Base-by-base conservation (phyloP, 2,888 invertebrate genomes). In the Drosophila monieri region DNA sequence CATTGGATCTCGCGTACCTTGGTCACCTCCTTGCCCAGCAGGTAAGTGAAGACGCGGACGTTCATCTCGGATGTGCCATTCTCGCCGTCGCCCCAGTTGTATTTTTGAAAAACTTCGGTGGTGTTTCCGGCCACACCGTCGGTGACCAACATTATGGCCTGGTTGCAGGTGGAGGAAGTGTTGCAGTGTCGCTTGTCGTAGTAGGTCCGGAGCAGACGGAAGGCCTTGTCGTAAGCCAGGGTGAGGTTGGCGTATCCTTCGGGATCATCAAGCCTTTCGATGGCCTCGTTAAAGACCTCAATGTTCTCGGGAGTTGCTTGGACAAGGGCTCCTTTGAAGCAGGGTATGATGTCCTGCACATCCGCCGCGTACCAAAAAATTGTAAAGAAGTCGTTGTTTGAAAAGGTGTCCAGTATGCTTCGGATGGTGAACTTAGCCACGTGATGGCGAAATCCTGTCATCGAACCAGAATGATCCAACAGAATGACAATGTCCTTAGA, bases 381-480 rank as follows among this genome's bases (percentile, higher is more conserved):
- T 85, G 98, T 99, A 60, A 99, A 96, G 90, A 96, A 99, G 91
- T 99, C 99, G 91, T 99, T 99, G 90, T 99, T 99, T 6, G 98
- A 98, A 51, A 99, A 94, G 0, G 99, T 99, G 71, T 98, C 97
- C 81, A 99, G 92, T 66, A 99, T 95, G 41, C 96, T 95, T 64
- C 94, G 93, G 21, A 99, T 95, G 0, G 99, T 99, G 86, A 96
- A 95, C 84, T 95, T 94, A 12, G 97, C 98, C 35, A 95, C 94
- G 80, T 95, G 95, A 88, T 94, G 93, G 56, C 94, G 93, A 74
- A 94, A 94, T 0, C 99, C 99, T 30, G 95, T 95, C 99, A 99
- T 99, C 18, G 98, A 99, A 15, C 99, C 99, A 51, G 98, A 98
- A 60, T 95, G 95, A 90, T 99, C 99, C 70, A 99, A 93, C 57